Evolutionary conservation across 2,113 vertebrate species (phyloP), one percentile per base, ranked within the genome.

Genomic region (Neogobius melanostomus): DNA sequence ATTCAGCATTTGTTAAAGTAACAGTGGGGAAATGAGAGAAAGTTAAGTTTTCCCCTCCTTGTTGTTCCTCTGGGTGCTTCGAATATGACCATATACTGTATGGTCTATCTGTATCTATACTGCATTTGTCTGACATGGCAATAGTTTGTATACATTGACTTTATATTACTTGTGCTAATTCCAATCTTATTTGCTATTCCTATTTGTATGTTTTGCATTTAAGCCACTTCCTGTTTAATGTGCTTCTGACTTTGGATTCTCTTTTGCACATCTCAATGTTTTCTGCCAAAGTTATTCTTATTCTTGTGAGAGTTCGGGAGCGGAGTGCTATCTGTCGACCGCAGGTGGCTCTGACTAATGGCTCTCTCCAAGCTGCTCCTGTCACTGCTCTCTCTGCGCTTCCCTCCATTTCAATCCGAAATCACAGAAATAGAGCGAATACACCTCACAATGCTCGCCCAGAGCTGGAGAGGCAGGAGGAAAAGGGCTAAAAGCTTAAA

Each of bases 331-430:
- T 61, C 59, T 44, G 59, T 43, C 42, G 14, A 44, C 42, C 45
- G 14, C 59, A 61, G 59, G 59, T 61, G 59, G 36, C 8, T 43
- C 59, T 61, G 42, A 61, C 59, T 61, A 61, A 61, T 61, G 59
- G 42, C 10, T 61, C 36, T 44, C 59, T 61, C 59, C n/a, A 7
- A 42, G 15, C 59, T 9, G 36, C 59, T 61, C 59, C 42, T 61
- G 59, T 61, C 42, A 15, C 59, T 8, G 9, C 42, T 44, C 59
- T 57, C 10, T n/a, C 17, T 56, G 53, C 59, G 11, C 49, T 14
- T 6, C 15, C 15, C 49, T 51, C 49, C 6, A 51, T 14, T 51
- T 14, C 49, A 51, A 2, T 6, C 49, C 6, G 7, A 61, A 61
- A 61, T 61, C 11, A 61, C 59, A 61, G 59, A 61, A 61, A 61